Percentiles rank a stretch among this genome's conserved stretches.
Evolutionary conservation across 2,113 vertebrate genomes (phyloP).

Genomic region (Calypte anna): DNA sequence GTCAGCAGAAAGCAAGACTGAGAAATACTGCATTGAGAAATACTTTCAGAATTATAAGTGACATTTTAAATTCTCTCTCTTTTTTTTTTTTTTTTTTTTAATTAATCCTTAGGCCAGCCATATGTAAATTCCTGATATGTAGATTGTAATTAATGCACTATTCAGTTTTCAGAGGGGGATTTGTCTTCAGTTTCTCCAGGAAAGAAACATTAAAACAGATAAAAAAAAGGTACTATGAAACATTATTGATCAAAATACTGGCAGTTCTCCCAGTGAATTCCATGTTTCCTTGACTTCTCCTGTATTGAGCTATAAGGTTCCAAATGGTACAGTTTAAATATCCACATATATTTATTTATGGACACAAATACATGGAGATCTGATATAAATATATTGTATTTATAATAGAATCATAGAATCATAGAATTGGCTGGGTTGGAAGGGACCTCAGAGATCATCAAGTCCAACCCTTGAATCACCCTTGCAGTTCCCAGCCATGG

Average conservation of each 20-base stretch:
- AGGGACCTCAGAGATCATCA: no score
- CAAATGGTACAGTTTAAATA: no score
- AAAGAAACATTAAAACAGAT: not conserved
- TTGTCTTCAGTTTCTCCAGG: not conserved
- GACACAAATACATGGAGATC: not conserved
- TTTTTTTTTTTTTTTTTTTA: no score
- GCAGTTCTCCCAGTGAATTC: not conserved
- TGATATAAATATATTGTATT: not conserved
- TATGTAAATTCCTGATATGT: not conserved
- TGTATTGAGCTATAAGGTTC: not conserved
- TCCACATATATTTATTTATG: not conserved
- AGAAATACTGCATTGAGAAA: not conserved
- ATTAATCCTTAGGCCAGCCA: not conserved
- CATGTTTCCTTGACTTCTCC: not conserved
- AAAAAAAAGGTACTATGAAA: not conserved
- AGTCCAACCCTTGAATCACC: no score
- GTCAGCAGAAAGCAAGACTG: not conserved
- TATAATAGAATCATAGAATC: no score
- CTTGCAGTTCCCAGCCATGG: no score
- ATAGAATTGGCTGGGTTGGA: no score
- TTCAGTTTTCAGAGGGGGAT: not conserved
- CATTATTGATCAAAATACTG: not conserved
- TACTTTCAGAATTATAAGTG: not conserved
- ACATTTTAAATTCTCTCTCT: no score
- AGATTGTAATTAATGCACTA: not conserved